phyloP scores from a whole-genome alignment of 1,140 invertebrate genomes.

The Aphelinus atriplicis region DNA sequence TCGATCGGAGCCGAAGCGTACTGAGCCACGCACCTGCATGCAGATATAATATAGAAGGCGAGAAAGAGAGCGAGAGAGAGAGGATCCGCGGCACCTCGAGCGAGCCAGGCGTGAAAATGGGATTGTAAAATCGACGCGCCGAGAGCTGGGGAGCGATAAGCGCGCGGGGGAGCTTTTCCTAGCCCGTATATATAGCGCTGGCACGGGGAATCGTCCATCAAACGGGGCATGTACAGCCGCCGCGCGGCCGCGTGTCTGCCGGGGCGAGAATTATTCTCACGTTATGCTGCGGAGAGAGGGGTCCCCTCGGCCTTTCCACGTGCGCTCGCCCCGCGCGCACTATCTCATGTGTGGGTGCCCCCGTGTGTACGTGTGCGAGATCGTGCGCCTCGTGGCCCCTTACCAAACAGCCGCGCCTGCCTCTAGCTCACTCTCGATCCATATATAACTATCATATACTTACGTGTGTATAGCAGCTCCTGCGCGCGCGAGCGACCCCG shows the following conservation, averaged over 20 bases:
- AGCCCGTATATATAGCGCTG: not conserved
- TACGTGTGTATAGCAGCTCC: too few relatives aligned
- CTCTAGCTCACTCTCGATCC: too few relatives aligned
- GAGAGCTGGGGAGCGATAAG: not conserved
- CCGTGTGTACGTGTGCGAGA: not conserved
- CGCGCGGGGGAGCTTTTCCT: constrained; percentile 16
- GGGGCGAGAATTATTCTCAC: constrained; percentile 30
- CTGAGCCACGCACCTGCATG: too few relatives aligned
- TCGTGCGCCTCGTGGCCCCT: not conserved
- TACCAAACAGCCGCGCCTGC: too few relatives aligned
- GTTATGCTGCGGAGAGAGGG: not conserved
- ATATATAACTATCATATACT: too few relatives aligned
- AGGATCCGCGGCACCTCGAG: not conserved
- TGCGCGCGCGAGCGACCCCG: too few relatives aligned
- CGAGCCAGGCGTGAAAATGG: constrained; percentile 14
- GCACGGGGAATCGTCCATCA: too few relatives aligned
- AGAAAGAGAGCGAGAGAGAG: too few relatives aligned
- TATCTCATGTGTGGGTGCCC: too few relatives aligned
- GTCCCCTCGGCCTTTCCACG: constrained; percentile 9
- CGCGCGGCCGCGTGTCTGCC: not conserved
- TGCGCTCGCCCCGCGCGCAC: not conserved
- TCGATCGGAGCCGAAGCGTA: too few relatives aligned
- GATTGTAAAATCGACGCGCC: constrained; percentile 21
- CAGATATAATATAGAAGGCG: too few relatives aligned
- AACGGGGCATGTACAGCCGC: too few relatives aligned